These are phyloP conservation scores for Eremophila alpestris DNA, from an alignment of 2,797 vertebrate genomes.

Conservation along the genomic window DNA sequence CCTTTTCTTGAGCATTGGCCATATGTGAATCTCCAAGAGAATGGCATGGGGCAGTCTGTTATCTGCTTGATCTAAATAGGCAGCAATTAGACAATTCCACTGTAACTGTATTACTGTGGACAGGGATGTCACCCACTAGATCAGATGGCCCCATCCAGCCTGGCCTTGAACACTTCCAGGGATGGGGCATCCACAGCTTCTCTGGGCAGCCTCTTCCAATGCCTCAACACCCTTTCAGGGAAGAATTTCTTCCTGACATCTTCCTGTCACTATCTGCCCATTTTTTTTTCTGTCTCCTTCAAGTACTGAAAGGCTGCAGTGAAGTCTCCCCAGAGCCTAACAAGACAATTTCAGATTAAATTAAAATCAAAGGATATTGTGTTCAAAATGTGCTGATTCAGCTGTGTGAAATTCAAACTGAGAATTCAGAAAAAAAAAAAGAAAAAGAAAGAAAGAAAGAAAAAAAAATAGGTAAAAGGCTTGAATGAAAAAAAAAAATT, in stretches of 20 bases:
- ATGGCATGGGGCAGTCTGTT: background rate
- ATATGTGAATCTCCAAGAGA: background rate
- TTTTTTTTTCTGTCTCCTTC: background rate
- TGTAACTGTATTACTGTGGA: background rate
- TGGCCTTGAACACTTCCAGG: background rate
- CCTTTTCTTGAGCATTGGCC: background rate
- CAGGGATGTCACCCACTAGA: background rate
- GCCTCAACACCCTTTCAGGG: background rate
- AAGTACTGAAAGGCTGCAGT: background rate
- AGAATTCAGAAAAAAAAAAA: background rate
- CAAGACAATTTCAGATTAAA: background rate
- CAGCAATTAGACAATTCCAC: background rate
- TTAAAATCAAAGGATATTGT: background rate
- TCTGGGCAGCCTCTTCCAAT: background rate
- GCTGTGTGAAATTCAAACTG: background rate
- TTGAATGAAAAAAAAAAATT: background rate
- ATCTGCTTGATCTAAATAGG: background rate
- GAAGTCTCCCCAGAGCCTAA: background rate
- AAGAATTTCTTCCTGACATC: background rate
- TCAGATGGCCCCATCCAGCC: background rate
- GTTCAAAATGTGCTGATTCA: background rate
- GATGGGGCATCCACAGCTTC: background rate
- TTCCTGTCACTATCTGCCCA: background rate
- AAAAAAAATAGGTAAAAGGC: background rate
- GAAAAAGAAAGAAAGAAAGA: background rate